These are phyloP conservation scores for Equus przewalskii DNA, from an alignment of 2,113 vertebrate species.

Conservation along the genomic window DNA sequence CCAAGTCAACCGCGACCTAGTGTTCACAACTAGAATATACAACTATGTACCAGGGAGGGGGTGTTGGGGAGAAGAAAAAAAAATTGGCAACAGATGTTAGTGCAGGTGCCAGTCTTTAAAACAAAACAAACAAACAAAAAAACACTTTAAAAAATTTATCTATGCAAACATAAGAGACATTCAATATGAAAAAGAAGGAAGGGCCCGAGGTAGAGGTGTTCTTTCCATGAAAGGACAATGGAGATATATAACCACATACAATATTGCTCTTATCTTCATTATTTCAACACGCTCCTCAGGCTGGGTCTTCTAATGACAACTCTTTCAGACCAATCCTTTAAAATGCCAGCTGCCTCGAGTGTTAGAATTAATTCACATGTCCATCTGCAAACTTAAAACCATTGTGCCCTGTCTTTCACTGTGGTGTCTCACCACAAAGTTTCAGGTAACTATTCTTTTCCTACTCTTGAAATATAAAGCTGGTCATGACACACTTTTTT, in stretches of 20 bases:
- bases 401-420: neutral
- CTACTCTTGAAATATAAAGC: neutral
- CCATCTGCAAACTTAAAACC: neutral
- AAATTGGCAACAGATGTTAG: no score
- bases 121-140: neutral
- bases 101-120: no score
- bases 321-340: neutral
- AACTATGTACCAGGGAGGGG: no score
- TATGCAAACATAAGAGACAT: neutral
- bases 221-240: neutral
- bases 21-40: neutral
- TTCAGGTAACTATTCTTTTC: neutral
- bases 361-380: neutral
- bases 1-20: neutral
- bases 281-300: neutral
- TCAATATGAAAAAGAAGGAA: neutral
- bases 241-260: neutral
- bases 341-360: neutral
- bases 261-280: neutral
- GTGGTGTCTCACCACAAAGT: neutral
- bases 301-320: neutral
- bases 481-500: neutral
- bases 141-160: neutral
- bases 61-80: no score
- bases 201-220: neutral